Base-by-base conservation (phyloP, 2,797 vertebrate species). In the Cyclura pinguis region DNA sequence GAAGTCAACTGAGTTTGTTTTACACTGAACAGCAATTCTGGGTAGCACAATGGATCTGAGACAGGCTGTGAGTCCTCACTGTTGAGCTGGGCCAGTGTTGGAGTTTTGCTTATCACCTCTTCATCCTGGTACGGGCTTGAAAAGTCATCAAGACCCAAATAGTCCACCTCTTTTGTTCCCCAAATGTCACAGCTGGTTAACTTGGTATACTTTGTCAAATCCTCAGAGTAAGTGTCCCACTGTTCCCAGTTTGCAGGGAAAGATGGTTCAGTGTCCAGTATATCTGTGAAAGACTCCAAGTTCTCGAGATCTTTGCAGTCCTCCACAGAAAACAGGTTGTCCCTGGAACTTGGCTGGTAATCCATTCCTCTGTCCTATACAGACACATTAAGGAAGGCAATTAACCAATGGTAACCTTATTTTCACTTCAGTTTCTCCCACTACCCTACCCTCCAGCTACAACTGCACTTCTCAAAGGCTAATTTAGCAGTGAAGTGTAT, bases 221-320 rank as follows among this genome's bases (percentile, higher is more conserved):
- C 99, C 97, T 99, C 99, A 98, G 99, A 99, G 97, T 99, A 99
- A 6, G 98, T 98, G 95, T 99, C 99, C 99, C 99, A 99, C 97
- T 99, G 99, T 96, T 99, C 99, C 95, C 99, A 99, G 87, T 98
- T 99, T 77, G 98, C 98, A 94, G 97, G 98, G 94, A 97, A 96
- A 93, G 98, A 96, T n/a, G 97, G 97, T 97, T 99, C 99, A 47
- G 97, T 98, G 94, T 99, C 99, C 90, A 98, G 97, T 93, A 98
- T 96, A 84, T 98, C 98, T 22, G 98, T 98, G 95, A 98, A 98
- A 96, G 98, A 98, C 94, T 99, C 99, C 93, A 98, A 96, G 87
- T 97, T 98, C 95, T 99, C 99, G 93, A 98, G 95, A 93, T 99
- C 99, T 97, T 99, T 99, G 95, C 98, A 98, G 94, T 98, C 98